Base-by-base conservation (phyloP, 2,888 invertebrate genomes). In the Acrocyrtus sp. region DNA sequence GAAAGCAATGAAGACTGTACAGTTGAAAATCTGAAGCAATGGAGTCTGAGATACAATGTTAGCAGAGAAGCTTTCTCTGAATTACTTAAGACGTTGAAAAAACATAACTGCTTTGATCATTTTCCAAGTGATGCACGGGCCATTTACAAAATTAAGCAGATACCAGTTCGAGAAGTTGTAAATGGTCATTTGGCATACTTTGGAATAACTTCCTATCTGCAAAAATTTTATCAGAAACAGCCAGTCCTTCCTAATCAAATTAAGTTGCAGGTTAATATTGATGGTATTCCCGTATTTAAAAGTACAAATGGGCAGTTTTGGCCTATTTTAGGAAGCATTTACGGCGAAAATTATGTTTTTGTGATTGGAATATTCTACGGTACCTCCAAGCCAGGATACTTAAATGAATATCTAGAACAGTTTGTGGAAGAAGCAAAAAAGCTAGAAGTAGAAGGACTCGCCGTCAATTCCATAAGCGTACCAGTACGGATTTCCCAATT, bases 211-310 rank as follows among this genome's bases (percentile, higher is more conserved):
- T 34, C 12, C 6, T 19, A 8, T 5, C n/a, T 8, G n/a, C 5
- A 19, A n/a, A 12, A 39, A 39, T n/a, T n/a, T n/a, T 8, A 8
- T 39, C 8, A 39, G 12, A 12, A 12, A 12, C 8, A 12, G 12
- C 8, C 8, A 12, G 41, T 12, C 10, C 8, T 12, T 12, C 8
- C 10, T 39, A n/a, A n/a, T n/a, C n/a, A 6, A 19, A n/a, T 47
- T 26, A n/a, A 47, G 1, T 3, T 60, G 8, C 22, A 29, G 8
- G 22, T 61, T 12, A 61, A 48, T 43, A 19, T 61, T 5, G 61
- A 61, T 50, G 61, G 61, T 4, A 2, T 61, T 1, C 61, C 61
- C 8, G n/a, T 61, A 10, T 61, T 6, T n/a, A 34, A 50, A 29
- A 61, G 61, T 17, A 26, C 19, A 4, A 24, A 2, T 2, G 17